phyloP scores from a whole-genome alignment of 1,140 invertebrate genomes.

The Campodea augens region DNA sequence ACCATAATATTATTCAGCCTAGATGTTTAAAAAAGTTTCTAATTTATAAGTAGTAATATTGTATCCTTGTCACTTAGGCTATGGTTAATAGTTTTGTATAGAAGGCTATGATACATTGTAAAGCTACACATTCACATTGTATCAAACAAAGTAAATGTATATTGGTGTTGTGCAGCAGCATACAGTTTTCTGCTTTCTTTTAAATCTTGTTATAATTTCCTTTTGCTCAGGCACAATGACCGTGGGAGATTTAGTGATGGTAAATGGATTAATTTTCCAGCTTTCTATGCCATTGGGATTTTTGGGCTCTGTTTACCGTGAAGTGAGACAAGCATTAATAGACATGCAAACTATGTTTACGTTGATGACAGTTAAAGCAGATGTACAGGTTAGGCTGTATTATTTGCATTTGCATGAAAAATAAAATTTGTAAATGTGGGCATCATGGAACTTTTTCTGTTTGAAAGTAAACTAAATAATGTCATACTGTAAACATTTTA shows the following conservation, averaged over 20 bases:
- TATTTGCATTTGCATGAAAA: too few relatives aligned
- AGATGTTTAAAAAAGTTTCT: too few relatives aligned
- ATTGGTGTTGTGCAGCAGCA: not conserved
- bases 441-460: too few relatives aligned
- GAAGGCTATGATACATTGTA: too few relatives aligned
- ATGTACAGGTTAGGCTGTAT: slow-evolving; percentile 41
- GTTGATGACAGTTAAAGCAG: slow-evolving; percentile 61
- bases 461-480: too few relatives aligned
- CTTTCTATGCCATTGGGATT: slow-evolving; percentile 90
- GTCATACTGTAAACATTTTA: too few relatives aligned
- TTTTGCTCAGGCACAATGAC: slow-evolving; percentile 72
- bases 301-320: slow-evolving; percentile 92
- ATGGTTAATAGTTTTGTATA: too few relatives aligned
- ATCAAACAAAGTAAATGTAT: too few relatives aligned
- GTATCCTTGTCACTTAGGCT: too few relatives aligned
- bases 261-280: slow-evolving; percentile 95
- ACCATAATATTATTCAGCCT: too few relatives aligned
- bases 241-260: slow-evolving; percentile 96
- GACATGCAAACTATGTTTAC: slow-evolving; percentile 99
- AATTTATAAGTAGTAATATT: too few relatives aligned
- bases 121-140: slow-evolving; percentile 3
- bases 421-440: too few relatives aligned
- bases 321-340: slow-evolving; percentile 86
- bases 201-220: slow-evolving; percentile 2
- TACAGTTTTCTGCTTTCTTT: not conserved